These are phyloP conservation scores for Phlogophora meticulosa DNA, from an alignment of 2,888 invertebrate species.

Conservation along the genomic window DNA sequence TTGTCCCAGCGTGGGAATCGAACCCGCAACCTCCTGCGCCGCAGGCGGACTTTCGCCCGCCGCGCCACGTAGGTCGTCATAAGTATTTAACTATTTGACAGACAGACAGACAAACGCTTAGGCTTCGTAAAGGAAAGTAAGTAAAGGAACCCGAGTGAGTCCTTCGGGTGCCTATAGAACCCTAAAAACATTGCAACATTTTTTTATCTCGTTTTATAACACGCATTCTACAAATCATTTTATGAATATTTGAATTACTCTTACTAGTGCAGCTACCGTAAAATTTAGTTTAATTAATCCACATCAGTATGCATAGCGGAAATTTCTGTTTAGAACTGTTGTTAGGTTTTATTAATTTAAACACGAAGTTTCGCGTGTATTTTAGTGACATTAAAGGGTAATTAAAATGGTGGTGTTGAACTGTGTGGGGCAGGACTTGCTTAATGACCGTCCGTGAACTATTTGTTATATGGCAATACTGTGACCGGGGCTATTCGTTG, in stretches of 20 bases:
- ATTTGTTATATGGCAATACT: conserved; percentile 44
- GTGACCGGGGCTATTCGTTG: conserved; percentile 11
- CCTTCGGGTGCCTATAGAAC: too few species aligned
- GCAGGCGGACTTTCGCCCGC: too few species aligned
- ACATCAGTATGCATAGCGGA: conserved; percentile 56
- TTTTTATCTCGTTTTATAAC: too few species aligned
- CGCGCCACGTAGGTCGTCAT: too few species aligned
- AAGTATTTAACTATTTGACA: too few species aligned
- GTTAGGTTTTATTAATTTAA: conserved; percentile 63
- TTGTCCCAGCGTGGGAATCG: too few species aligned
- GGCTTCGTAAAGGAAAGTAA: too few species aligned
- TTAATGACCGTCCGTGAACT: conserved; percentile 42
- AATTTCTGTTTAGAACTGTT: conserved; percentile 56
- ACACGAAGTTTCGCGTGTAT: conserved; percentile 45
- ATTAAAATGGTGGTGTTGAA: conserved; percentile 48
- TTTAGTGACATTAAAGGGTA: conserved; percentile 50
- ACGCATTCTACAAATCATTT: neutral
- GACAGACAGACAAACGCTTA: too few species aligned
- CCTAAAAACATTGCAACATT: too few species aligned
- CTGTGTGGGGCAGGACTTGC: conserved; percentile 18
- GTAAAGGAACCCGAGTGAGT: too few species aligned
- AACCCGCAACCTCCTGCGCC: too few species aligned
- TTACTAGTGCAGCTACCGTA: conserved; percentile 26
- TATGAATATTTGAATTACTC: conserved; percentile 18
- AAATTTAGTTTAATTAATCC: conserved; percentile 50